Base-by-base conservation (phyloP, 2,113 vertebrate genomes). In the Marcusenius ussheri region DNA sequence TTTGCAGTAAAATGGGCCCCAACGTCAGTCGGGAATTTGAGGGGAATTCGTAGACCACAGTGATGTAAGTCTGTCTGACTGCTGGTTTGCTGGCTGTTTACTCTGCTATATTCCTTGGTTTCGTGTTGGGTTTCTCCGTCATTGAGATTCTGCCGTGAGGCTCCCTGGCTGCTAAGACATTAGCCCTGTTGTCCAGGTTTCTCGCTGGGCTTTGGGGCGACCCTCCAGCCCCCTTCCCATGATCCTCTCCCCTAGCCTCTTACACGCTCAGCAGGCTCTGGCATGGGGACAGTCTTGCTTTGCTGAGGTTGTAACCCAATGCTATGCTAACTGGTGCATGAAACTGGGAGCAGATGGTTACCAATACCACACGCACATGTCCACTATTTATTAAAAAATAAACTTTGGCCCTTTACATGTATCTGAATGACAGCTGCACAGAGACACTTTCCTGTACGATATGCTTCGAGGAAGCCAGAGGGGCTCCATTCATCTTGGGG, bases 231-330 rank as follows among this genome's bases (percentile, higher is more conserved):
- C 31, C 13, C 74, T 42, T 80, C 31, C 70, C 70, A 39, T 35
- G 27, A 11, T 77, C 70, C 70, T 77, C 31, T 74, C 27, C 70
- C 31, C 9, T 35, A 35, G 27, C 1, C 27, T 35, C 35, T 77
- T 19, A 77, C 35, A 19, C 13, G 47, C 39, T 27, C 19, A 49
- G 58, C 19, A 51, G 35, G 47, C 46, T 87, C n/a, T 62, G 83
- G 53, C 35, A 50, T 49, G 90, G 91, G 89, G 89, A 89, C 45
- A 90, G 89, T 87, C 77, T 91, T 84, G 90, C 88, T 90, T 70
- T 91, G 91, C 92, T 93, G 94, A 93, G 92, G 93, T 95, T 93
- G 92, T 92, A 91, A 90, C 92, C 90, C 90, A 92, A 89, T 93
- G 90, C 92, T 93, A 94, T 95, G 91, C 93, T 93, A 95, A 94